Conservation (phyloP, 2,113 vertebrate genomes). For the Gorsachius goisagi region DNA sequence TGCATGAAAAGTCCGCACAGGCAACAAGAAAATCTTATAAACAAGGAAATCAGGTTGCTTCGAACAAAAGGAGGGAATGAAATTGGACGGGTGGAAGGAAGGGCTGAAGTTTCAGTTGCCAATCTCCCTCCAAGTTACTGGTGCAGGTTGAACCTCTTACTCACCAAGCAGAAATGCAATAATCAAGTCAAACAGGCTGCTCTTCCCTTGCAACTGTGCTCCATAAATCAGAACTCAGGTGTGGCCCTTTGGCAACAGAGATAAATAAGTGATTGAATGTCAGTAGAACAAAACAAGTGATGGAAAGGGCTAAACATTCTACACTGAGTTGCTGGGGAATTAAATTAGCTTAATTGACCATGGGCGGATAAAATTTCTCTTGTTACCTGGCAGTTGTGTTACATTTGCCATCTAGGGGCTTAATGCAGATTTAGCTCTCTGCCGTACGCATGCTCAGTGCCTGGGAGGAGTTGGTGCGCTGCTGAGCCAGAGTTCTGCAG, state of each 20-base stretch:
- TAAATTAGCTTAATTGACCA: constrained; percentile 31
- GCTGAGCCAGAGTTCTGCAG: background rate
- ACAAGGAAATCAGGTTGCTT: background rate
- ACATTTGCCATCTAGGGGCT: background rate
- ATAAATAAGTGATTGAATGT: constrained; percentile 36
- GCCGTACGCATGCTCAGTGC: background rate
- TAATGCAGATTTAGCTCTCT: background rate
- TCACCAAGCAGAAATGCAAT: background rate
- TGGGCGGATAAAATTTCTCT: background rate
- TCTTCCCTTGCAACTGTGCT: background rate
- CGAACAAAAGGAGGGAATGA: background rate
- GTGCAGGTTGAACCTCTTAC: background rate
- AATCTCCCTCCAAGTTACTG: background rate
- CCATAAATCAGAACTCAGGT: constrained; percentile 30
- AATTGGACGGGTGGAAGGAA: background rate
- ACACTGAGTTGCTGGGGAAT: background rate
- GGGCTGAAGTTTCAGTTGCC: background rate
- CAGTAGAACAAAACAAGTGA: background rate
- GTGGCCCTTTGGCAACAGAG: constrained; percentile 7
- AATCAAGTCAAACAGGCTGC: background rate
- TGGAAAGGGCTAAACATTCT: background rate
- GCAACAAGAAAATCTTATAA: background rate
- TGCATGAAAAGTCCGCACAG: background rate
- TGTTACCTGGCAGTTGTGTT: background rate
- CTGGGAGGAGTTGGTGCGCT: background rate